Conservation (phyloP, 2,113 vertebrate species). For the Suncus etruscus region DNA sequence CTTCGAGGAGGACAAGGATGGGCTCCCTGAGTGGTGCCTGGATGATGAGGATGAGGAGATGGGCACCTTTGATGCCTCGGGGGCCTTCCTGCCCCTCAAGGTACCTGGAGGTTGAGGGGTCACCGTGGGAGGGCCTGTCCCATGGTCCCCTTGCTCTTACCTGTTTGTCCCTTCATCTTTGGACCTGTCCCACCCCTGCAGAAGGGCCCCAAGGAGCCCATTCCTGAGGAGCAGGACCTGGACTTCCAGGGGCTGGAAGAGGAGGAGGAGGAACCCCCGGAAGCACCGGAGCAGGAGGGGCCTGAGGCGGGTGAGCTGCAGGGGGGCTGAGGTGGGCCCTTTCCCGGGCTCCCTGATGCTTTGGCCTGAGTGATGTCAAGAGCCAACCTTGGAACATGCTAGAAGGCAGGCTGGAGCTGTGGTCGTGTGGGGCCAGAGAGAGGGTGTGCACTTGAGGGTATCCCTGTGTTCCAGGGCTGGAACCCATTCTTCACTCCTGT, state of each 20-base stretch:
- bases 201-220: slow-evolving; percentile 93
- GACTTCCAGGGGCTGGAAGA: slow-evolving; percentile 94
- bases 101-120: slow-evolving; percentile 73
- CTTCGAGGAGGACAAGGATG: slow-evolving; percentile 92
- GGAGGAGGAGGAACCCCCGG: slow-evolving; percentile 85
- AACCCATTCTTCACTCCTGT: no score
- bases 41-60: slow-evolving; percentile 95
- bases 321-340: not conserved
- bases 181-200: slow-evolving; percentile 58
- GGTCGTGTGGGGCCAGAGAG: no score
- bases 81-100: slow-evolving; percentile 94
- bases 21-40: slow-evolving; percentile 95
- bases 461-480: no score
- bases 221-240: slow-evolving; percentile 92
- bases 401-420: no score
- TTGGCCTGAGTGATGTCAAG: no score
- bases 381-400: no score
- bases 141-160: fast-evolving
- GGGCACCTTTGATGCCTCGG: slow-evolving; percentile 96
- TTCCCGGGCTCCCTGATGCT: no score
- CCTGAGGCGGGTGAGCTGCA: slow-evolving; percentile 51
- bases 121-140: not conserved
- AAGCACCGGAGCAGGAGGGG: slow-evolving; percentile 71
- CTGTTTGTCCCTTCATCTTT: not conserved
- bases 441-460: no score